These are phyloP conservation scores for Masticophis lateralis DNA, from an alignment of 2,797 vertebrate species.

Conservation along the genomic window DNA sequence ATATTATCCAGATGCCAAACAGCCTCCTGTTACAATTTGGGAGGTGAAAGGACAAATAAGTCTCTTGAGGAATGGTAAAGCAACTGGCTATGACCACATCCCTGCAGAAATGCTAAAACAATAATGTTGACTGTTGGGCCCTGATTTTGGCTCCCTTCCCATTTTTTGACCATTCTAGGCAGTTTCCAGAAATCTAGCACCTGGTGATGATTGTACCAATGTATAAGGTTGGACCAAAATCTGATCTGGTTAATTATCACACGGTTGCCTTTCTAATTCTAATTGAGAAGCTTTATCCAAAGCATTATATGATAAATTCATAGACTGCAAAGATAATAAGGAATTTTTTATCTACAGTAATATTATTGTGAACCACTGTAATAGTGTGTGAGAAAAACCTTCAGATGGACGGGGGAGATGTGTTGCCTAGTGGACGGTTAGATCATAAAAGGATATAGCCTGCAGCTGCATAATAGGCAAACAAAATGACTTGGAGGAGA, in stretches of 20 bases:
- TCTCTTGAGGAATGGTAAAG: background rate
- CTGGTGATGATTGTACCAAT: background rate
- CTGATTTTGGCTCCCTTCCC: background rate
- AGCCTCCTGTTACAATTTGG: background rate
- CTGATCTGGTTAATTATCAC: background rate
- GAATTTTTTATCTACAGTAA: background rate
- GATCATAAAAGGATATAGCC: background rate
- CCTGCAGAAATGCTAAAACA: background rate
- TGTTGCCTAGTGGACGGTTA: background rate
- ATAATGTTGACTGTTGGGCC: background rate
- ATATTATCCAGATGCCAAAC: background rate
- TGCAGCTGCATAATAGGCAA: background rate
- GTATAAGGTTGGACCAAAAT: background rate
- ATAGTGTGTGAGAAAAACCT: background rate
- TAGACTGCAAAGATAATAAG: background rate
- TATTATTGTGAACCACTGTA: background rate
- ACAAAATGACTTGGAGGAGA: background rate
- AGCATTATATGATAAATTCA: background rate
- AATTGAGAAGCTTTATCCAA: background rate
- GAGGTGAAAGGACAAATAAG: background rate
- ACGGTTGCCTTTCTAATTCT: background rate
- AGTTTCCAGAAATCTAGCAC: background rate
- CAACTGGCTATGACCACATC: background rate
- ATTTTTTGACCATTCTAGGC: background rate
- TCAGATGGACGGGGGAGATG: background rate